phyloP scores from a whole-genome alignment of 2,797 vertebrate species.

The Sardinella longiceps region DNA sequence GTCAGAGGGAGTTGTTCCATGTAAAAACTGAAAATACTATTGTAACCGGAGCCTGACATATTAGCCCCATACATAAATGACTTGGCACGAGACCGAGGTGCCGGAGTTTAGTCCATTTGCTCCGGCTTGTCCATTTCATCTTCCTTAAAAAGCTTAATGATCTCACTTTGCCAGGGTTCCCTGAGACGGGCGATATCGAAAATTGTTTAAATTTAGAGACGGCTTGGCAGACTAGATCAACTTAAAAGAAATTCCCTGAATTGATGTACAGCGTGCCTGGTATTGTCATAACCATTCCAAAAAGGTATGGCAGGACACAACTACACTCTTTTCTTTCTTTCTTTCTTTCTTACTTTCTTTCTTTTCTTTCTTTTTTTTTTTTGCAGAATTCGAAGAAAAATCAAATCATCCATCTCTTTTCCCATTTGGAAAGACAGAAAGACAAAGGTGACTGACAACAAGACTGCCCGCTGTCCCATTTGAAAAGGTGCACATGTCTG shows the following conservation, averaged over 20 bases:
- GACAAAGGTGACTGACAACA: conserved; percentile 20
- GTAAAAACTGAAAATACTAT: conserved; percentile 32
- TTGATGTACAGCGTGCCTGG: not conserved
- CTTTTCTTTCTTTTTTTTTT: too few species aligned
- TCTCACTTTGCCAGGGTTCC: conserved; percentile 25
- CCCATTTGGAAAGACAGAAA: conserved; percentile 17
- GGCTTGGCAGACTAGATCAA: conserved; percentile 10
- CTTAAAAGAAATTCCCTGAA: conserved; percentile 14
- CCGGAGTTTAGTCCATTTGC: conserved; percentile 13
- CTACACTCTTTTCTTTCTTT: not conserved
- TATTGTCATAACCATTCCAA: not conserved
- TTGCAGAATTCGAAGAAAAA: not conserved
- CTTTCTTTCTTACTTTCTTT: too few species aligned
- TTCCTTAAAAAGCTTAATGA: conserved; percentile 33
- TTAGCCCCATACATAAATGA: conserved; percentile 28
- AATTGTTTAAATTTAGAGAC: conserved; percentile 5
- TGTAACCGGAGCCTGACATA: conserved; percentile 39
- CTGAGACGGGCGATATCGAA: not conserved
- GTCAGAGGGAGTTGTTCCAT: conserved; percentile 45
- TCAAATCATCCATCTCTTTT: conserved; percentile 5
- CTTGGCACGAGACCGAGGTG: not conserved
- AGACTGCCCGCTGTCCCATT: conserved; percentile 15
- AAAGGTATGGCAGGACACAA: not conserved
- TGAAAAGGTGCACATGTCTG: conserved; percentile 28
- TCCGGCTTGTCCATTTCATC: conserved; percentile 28